Evolutionary conservation across 2,888 invertebrate genomes (phyloP).

Genomic region (Ophioninae sp.): DNA sequence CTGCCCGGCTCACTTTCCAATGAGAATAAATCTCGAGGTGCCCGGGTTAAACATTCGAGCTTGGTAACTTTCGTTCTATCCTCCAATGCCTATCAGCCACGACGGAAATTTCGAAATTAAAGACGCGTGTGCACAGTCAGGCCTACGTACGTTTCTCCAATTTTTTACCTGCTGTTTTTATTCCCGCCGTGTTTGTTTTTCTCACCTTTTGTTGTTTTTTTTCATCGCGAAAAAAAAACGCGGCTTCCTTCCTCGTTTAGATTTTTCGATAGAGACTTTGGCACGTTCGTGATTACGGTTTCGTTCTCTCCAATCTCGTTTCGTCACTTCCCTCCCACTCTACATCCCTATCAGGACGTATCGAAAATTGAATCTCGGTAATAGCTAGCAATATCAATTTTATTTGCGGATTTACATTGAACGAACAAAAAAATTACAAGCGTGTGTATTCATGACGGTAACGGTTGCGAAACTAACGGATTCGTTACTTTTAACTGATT

Average conservation of each 20-base stretch:
- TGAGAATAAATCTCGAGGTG: no score
- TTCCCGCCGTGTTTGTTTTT: constrained; percentile 1
- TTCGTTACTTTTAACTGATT: no score
- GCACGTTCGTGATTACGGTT: constrained; percentile 65
- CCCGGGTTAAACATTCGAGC: no score
- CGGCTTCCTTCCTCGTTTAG: constrained; percentile 52
- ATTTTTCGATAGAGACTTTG: constrained; percentile 59
- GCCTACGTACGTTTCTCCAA: constrained; percentile 36
- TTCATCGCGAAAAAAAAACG: neutral
- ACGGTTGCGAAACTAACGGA: no score
- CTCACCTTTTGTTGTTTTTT: neutral
- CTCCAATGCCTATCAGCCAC: no score
- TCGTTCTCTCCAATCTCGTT: constrained; percentile 46
- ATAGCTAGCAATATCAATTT: neutral
- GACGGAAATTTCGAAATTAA: no score
- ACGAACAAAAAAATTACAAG: no score
- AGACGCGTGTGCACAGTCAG: neutral
- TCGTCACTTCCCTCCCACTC: constrained; percentile 49
- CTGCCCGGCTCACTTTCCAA: no score
- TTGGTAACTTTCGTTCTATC: no score
- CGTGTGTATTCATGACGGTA: no score
- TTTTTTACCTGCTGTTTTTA: constrained; percentile 51
- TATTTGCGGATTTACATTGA: neutral
- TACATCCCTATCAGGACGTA: constrained; percentile 70
- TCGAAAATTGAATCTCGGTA: constrained; percentile 77